Percentiles rank a stretch among this genome's conserved stretches.
Evolutionary conservation across 2,113 vertebrate genomes (phyloP).

Genomic region (Hippocampus guttulatus): DNA sequence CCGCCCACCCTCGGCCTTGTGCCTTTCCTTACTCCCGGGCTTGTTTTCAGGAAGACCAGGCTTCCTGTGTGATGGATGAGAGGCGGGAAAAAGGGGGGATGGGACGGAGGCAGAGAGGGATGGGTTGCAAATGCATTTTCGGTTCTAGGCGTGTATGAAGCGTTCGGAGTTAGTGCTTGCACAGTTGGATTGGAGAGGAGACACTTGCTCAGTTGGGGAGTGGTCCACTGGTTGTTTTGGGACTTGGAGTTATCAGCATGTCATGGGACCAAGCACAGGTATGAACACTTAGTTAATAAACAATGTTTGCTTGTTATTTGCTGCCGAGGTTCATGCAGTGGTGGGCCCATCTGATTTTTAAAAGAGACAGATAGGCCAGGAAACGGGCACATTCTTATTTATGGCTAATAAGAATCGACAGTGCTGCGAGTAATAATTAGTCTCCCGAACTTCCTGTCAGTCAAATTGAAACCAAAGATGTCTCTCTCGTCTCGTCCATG

Average conservation of each 20-base stretch:
- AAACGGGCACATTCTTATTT: neutral
- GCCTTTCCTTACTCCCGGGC: conserved; percentile 50
- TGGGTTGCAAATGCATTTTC: conserved; percentile 23
- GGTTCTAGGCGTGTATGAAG: neutral
- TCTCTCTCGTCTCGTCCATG: conserved; percentile 20
- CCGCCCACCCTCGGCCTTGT: conserved; percentile 51
- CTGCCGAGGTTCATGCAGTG: no score
- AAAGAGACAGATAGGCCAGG: neutral
- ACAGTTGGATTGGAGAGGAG: conserved; percentile 7
- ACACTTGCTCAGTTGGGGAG: conserved; percentile 5
- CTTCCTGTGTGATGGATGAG: conserved; percentile 64
- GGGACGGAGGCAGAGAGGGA: conserved; percentile 42
- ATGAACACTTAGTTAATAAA: neutral
- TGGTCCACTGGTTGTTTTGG: neutral
- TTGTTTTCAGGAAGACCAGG: conserved; percentile 60
- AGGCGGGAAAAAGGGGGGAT: conserved; percentile 44
- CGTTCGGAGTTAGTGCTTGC: neutral
- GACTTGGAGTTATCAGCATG: neutral
- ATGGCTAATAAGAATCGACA: conserved; percentile 16
- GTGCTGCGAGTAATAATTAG: conserved; percentile 20
- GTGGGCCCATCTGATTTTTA: no score
- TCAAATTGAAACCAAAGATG: conserved; percentile 32
- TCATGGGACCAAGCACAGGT: neutral
- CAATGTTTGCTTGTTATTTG: no score
- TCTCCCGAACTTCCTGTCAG: neutral